Conservation (phyloP, 1,140 invertebrate genomes). For the Semibalanus balanoides region DNA sequence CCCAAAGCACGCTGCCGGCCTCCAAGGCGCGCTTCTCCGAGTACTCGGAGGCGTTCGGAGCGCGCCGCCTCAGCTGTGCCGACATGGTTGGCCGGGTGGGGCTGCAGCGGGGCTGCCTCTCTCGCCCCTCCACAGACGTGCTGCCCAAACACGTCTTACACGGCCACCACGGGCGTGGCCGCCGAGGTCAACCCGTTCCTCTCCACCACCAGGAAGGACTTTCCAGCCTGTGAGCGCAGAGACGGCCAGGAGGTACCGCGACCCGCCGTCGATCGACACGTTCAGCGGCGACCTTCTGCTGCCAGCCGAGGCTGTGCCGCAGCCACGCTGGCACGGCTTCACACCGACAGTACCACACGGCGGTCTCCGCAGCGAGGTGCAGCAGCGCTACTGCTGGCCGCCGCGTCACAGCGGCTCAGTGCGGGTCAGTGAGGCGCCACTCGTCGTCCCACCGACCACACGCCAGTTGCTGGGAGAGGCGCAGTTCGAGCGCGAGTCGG, state of each 20-base stretch:
- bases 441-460: not conserved
- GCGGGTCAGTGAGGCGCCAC: too few species aligned
- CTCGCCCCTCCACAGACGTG: not conserved
- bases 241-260: not conserved
- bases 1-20: not conserved
- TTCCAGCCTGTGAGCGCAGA: not conserved
- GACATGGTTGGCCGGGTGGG: not conserved
- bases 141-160: not conserved
- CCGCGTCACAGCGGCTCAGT: not conserved
- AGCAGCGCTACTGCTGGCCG: not conserved
- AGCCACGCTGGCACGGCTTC: not conserved
- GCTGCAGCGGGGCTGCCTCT: not conserved
- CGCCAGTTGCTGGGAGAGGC: not conserved
- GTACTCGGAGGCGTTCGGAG: not conserved
- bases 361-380: not conserved
- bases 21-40: not conserved
- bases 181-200: not conserved
- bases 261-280: not conserved
- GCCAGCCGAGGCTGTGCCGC: not conserved
- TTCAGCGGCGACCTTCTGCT: not conserved
- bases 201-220: not conserved
- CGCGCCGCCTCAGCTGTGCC: too few species aligned
- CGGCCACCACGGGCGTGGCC: not conserved
- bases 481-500: not conserved
- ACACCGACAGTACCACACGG: not conserved